Conservation (phyloP, 2,797 vertebrate genomes). For the Vespertilio murinus region DNA sequence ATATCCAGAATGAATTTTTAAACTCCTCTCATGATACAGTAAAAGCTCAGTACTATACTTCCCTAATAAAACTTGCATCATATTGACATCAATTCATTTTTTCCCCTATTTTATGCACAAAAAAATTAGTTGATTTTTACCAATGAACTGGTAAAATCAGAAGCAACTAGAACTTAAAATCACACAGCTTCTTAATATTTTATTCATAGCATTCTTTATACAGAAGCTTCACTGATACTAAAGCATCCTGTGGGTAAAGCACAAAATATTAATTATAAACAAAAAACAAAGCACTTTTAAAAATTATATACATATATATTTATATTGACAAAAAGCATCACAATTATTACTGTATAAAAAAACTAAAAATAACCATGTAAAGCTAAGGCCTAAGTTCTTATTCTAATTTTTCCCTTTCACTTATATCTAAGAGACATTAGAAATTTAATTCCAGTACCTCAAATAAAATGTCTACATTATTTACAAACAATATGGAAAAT, state of each 20-base stretch:
- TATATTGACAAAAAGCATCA: slow-evolving; percentile 83
- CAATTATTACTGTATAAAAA: slow-evolving; percentile 81
- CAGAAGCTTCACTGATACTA: slow-evolving; percentile 85
- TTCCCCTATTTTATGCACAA: slow-evolving; percentile 53
- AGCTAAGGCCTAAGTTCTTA: slow-evolving; percentile 80
- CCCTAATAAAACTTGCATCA: slow-evolving; percentile 40
- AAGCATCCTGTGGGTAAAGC: slow-evolving; percentile 84
- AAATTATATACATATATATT: slow-evolving; percentile 71
- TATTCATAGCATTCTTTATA: slow-evolving; percentile 85
- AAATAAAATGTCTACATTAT: slow-evolving; percentile 78
- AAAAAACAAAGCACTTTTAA: slow-evolving; percentile 81
- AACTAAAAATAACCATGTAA: slow-evolving; percentile 78
- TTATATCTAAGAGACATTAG: slow-evolving; percentile 79
- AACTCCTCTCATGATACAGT: slow-evolving; percentile 37
- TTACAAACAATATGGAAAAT: slow-evolving; percentile 79
- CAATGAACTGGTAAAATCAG: slow-evolving; percentile 69
- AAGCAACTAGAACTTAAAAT: slow-evolving; percentile 85
- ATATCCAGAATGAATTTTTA: slow-evolving; percentile 35
- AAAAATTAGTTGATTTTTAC: slow-evolving; percentile 65
- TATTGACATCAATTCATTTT: slow-evolving; percentile 34
- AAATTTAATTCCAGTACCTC: slow-evolving; percentile 82
- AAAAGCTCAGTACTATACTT: slow-evolving; percentile 16
- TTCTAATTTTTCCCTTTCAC: slow-evolving; percentile 75
- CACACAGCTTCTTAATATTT: slow-evolving; percentile 85
- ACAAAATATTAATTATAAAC: slow-evolving; percentile 85